Evolutionary conservation across 2,888 invertebrate species (phyloP).

Genomic region (Andrena hattorfiana): DNA sequence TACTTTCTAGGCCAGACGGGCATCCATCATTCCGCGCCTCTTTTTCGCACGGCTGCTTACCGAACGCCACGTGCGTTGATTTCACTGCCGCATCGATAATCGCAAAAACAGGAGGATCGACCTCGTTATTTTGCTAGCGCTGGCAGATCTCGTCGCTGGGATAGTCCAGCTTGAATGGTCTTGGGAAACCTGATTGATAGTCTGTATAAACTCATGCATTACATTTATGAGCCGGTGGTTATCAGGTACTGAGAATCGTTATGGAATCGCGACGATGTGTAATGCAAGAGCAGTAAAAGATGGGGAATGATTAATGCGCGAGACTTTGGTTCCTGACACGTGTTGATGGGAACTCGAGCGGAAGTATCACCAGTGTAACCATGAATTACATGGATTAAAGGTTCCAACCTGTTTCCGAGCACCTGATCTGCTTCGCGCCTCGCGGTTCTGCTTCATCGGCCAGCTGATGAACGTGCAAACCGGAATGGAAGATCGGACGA

Average conservation of each 20-base stretch:
- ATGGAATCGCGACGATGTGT: no score
- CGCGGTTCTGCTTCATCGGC: neutral
- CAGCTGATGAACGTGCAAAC: constrained; percentile 7
- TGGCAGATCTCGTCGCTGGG: no score
- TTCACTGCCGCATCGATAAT: constrained; percentile 16
- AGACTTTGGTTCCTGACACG: neutral
- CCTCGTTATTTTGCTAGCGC: neutral
- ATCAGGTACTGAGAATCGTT: no score
- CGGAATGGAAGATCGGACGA: neutral
- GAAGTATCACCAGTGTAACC: neutral
- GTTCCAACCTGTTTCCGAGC: constrained; percentile 22
- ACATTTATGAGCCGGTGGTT: no score
- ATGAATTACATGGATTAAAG: constrained; percentile 2
- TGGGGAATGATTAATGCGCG: constrained; percentile 13
- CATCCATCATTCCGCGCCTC: neutral
- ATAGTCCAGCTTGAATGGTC: no score
- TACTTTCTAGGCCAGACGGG: constrained; percentile 66
- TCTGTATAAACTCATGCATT: no score
- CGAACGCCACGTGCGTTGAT: neutral
- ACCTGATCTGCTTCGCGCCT: constrained; percentile 9
- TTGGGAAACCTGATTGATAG: no score
- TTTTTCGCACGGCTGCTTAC: neutral
- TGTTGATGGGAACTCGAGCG: constrained; percentile 8
- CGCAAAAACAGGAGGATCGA: constrained; percentile 17
- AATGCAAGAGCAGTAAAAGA: neutral